Evolutionary conservation across 2,113 vertebrate species (phyloP), one percentile per base, ranked within the genome.

Genomic region (Neolamprologus modestus): DNA sequence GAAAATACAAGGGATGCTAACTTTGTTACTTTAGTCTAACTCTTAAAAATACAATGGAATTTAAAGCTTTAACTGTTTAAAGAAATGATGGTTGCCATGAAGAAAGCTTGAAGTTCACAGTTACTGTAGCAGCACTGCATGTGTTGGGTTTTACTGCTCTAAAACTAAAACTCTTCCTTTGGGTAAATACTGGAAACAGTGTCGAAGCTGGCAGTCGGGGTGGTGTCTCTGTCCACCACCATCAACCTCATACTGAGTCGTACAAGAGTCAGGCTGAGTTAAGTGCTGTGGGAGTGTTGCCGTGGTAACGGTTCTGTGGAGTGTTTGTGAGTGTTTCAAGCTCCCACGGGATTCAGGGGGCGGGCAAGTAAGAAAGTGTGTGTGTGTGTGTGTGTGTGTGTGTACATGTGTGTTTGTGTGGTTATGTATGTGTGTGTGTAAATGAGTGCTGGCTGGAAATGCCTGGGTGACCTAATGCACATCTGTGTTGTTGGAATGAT

Each of bases 401-500:
- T 78, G 8, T 24, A 31, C 88, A 26, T 68, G 85, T 86, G 84
- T 84, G 71, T 71, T 26, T 84, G 78, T 81, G 79, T 80, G 88
- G 12, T 42, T 42, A 24, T 88, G 86, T 87, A 68, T 86, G 73
- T 73, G n/a, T 57, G 66, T 81, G 86, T 89, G 68, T 88, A 88
- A 93, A 82, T 92, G 86, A 90, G 81, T 7, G 88, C 84, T 95
- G 93, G 92, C 94, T 88, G 73, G 61, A 93, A 55, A 71, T 88
- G 90, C 89, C 80, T 86, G 88, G 17, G 59, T 95, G 95, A 95
- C 93, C 94, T 95, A 86, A 95, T 93, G 85, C 90, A 91, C 94
- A 94, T 94, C 91, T 95, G 94, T 85, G 87, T 84, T 87, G 90
- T 84, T 92, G 85, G 84, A 88, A 87, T 87, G 87, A 92, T 47